These are phyloP conservation scores for Tortrix viridana DNA, from an alignment of 2,888 invertebrate genomes.

Conservation along the genomic window DNA sequence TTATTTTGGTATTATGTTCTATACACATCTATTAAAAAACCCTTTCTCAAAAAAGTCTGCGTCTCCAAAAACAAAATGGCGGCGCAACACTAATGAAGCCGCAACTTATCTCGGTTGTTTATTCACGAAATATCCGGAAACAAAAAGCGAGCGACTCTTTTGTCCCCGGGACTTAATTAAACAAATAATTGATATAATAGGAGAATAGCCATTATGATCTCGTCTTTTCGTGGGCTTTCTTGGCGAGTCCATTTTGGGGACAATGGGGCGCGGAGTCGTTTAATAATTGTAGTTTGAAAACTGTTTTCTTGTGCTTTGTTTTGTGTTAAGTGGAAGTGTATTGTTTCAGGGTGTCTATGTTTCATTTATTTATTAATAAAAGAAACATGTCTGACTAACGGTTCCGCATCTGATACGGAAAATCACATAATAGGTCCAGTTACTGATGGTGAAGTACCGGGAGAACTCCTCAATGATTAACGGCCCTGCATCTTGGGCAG, in stretches of 20 bases:
- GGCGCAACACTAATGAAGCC: constrained; percentile 8
- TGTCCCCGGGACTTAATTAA: constrained; percentile 61
- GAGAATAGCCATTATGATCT: constrained; percentile 51
- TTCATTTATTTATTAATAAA: no score
- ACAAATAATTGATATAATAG: constrained; percentile 63
- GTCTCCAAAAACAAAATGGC: no score
- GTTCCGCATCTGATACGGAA: no score
- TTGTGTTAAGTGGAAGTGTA: background rate
- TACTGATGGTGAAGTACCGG: no score
- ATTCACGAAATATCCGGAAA: constrained; percentile 33
- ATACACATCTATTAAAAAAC: no score
- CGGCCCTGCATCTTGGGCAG: no score
- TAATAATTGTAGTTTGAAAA: constrained; percentile 1
- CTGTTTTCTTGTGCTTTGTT: background rate
- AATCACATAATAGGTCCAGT: no score
- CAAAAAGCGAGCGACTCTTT: constrained; percentile 49
- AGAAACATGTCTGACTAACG: no score
- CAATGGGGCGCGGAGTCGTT: constrained; percentile 16
- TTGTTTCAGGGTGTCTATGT: background rate
- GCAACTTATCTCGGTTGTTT: constrained; percentile 28
- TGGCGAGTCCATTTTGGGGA: constrained; percentile 26
- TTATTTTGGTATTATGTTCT: no score
- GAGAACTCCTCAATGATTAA: no score
- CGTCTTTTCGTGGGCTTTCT: constrained; percentile 28
- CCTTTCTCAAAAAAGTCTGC: no score